Evolutionary conservation across 2,888 invertebrate genomes (phyloP).

Genomic region (Steromphala cineraria): DNA sequence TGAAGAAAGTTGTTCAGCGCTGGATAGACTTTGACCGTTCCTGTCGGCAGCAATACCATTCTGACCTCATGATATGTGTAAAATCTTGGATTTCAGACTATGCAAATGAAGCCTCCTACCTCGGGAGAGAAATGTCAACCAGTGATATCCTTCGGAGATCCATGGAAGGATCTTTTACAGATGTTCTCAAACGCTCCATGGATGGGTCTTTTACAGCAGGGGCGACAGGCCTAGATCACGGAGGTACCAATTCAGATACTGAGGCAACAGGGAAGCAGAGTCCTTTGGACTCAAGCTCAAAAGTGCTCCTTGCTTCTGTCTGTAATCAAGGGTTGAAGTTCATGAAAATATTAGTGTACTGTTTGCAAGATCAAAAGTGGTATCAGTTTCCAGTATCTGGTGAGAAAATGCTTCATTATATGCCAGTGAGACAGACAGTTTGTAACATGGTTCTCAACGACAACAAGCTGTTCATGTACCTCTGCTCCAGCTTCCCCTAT

Average conservation of each 20-base stretch:
- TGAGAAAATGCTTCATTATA: conserved; percentile 62
- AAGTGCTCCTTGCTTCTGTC: conserved; percentile 64
- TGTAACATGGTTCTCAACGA: conserved; percentile 65
- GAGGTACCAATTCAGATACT: neutral
- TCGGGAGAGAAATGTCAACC: conserved; percentile 41
- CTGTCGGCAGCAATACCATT: conserved; percentile 48
- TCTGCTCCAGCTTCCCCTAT: conserved; percentile 71
- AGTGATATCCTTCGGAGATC: conserved; percentile 35
- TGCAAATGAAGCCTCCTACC: conserved; percentile 47
- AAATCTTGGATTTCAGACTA: conserved; percentile 61
- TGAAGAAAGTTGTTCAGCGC: conserved; percentile 60
- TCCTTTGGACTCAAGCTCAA: conserved; percentile 31
- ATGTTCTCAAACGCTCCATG: neutral
- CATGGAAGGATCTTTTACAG: conserved; percentile 39
- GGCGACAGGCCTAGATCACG: neutral
- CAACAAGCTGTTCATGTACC: conserved; percentile 68
- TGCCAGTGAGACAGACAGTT: conserved; percentile 69
- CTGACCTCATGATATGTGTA: conserved; percentile 55
- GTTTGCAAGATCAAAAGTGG: conserved; percentile 65
- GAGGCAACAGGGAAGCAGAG: conserved; percentile 13
- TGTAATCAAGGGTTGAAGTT: conserved; percentile 70
- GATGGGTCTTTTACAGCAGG: neutral
- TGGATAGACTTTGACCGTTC: conserved; percentile 66
- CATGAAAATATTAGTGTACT: conserved; percentile 68
- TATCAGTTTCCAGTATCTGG: conserved; percentile 63